Base-by-base conservation (phyloP, 2,888 invertebrate genomes). In the Drosophila atripex region DNA sequence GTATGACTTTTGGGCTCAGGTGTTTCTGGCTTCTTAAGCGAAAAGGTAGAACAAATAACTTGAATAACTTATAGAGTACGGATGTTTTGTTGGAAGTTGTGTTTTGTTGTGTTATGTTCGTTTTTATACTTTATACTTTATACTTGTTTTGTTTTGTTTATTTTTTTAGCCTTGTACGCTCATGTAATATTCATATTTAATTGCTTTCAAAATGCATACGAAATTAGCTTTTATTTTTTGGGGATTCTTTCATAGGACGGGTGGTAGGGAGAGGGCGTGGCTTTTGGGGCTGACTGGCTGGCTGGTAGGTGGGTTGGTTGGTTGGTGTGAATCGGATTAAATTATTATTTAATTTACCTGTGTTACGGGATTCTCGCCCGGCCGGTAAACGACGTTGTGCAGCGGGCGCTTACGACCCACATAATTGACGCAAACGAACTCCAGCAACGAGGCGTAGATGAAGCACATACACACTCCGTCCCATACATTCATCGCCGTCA, bases 381-480 rank as follows among this genome's bases (percentile, higher is more conserved):
- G 97, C 80, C 96, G 93, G 92, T 97, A 97, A 78, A 97, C 96
- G 74, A 97, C 96, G 92, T 97, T 97, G 93, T 96, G 96, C 71
- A 96, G 93, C 54, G 97, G 97, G 84, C 97, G 93, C 91, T 97
- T 97, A 65, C 98, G 94, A 73, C 97, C 97, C 76, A 98, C 97
- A 92, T 98, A 98, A 93, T 98, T 98, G 90, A 98, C 97, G 92
- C 97, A 97, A 56, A 98, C 97, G 92, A 98, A 98, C 92, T 98
- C 98, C 86, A 98, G 94, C 66, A 98, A 94, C 55, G 97, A 97
- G 68, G 97, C 97, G 93, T 98, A 98, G 92, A 98, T 98, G 94
- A 98, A 98, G 92, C 97, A 97, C 97, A 97, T 97, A 92, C 97
- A 97, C 76, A 98, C 98, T 69, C 97, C 97, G 91, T 98, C 98